Base-by-base conservation (phyloP, 2,888 invertebrate genomes). In the Pollenia amentaria region DNA sequence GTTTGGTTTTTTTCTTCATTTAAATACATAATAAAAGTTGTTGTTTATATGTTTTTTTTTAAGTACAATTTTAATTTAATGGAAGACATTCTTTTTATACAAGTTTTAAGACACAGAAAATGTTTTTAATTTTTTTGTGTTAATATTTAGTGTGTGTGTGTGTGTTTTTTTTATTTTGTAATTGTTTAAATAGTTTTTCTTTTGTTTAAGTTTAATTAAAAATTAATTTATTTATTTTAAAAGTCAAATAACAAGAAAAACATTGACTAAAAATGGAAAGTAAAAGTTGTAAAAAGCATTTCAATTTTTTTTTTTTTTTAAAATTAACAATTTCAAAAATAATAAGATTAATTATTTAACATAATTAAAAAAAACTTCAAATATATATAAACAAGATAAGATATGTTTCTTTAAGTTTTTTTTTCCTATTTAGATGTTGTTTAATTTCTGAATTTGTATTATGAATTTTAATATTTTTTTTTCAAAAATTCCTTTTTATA, bases 21-120 rank as follows among this genome's bases (percentile, higher is more conserved):
- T 79, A 73, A 84, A 75, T 84, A 84, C 78, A 84, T 84, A 84
- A 84, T 84, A 84, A 84, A 84, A 84, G 53, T 72, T 69, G 62
- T 81, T 80, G 83, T 73, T 73, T 79, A 69, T 80, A 57, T 70
- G 69, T 76, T 78, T 76, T 67, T 70, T 75, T 57, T 84, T 88
- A 29, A 29, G 29, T 29, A 29, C 29, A 29, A 29, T 88, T 88
- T 87, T 82, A 87, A 87, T 85, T 83, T 93, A 93, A 93, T 93
- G 93, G 93, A 93, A 93, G 93, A 93, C 93, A 93, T 92, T 92
- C 82, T 93, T 92, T 88, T 93, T 93, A 93, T 93, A 93, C 92
- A 93, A 93, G 93, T 93, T 93, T 84, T 93, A 93, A 93, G 93
- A 93, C 93, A 93, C 93, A 93, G 93, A 93, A 93, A 93, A 92